Percentiles rank a stretch among this genome's conserved stretches.
phyloP scores from a whole-genome alignment of 2,888 invertebrate genomes.

The Oscheius sp. region DNA sequence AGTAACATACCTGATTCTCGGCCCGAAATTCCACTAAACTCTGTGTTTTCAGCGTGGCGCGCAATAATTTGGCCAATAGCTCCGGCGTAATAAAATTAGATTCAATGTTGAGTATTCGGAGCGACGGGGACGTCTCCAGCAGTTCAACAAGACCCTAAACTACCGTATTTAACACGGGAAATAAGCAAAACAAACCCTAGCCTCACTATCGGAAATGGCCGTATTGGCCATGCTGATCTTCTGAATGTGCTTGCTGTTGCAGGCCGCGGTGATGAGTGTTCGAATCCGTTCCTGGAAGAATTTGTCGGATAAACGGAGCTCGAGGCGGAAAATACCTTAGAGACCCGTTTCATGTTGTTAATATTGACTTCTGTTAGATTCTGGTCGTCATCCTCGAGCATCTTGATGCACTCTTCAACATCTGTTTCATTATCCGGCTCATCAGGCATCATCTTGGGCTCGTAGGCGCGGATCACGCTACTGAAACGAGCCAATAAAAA shows the following conservation, averaged over 20 bases:
- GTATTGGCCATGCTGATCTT: conserved; percentile 92
- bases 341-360: conserved; percentile 98
- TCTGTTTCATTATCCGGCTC: conserved; percentile 97
- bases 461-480: conserved; percentile 92
- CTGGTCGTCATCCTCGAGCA: conserved; percentile 84
- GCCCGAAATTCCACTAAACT: conserved; percentile 93
- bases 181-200: conserved; percentile 76
- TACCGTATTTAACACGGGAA: not conserved
- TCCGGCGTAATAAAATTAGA: conserved; percentile 95
- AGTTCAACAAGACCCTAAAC: conserved; percentile 68
- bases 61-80: conserved; percentile 86
- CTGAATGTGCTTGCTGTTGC: conserved; percentile 90
- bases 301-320: not conserved
- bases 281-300: conserved; percentile 85
- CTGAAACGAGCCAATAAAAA: conserved; percentile 8
- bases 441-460: conserved; percentile 88
- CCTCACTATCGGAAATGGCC: conserved; percentile 89
- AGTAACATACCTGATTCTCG: conserved; percentile 88
- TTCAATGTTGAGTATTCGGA: conserved; percentile 80
- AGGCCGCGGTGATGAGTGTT: conserved; percentile 86
- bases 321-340: conserved; percentile 40
- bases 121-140: conserved; percentile 74
- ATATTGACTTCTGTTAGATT: conserved; percentile 92
- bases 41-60: conserved; percentile 86
- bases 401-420: conserved; percentile 86